Base-by-base conservation (phyloP, 1,140 invertebrate species). In the Eumaeus atala region DNA sequence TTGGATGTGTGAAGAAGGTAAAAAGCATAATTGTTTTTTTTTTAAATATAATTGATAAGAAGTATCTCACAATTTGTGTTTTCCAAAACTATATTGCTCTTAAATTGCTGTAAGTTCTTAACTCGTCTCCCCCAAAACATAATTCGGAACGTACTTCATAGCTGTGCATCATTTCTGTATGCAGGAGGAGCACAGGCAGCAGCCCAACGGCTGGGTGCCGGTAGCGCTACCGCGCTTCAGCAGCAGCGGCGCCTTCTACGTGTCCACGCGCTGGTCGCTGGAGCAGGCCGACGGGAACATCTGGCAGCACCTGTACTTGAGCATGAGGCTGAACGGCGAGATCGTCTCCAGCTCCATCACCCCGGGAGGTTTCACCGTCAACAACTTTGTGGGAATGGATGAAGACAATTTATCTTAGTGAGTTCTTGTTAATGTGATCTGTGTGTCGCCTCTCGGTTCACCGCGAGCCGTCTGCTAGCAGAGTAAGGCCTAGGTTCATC, bases 221-320 rank as follows among this genome's bases (percentile, higher is more conserved):
- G 69, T 87, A 49, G 70, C 77, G 0, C 48, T 87, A 36, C 85
- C 85, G 3, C 65, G 66, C 0, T 88, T 88, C 62, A 84, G 81
- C 35, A 66, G 61, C 0, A 60, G 65, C 10, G 75, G 77, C 16
- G 64, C 70, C 38, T 88, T 76, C 51, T 70, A 67, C 44, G 67
- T 86, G 21, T 87, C 82, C 3, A 78, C 72, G 3, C 69, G 77
- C 1, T 82, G 81, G 71, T 84, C 84, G 2, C 35, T 68, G 9
- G 49, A 58, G 11, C 80, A 82, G 28, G 70, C 70, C 0, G 72
- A 77, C 42, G 74, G 74, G 0, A 69, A 58, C 28, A 73, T 72
- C 38, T 88, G 87, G 87, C 84, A 88, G 51, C 84, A 84, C 59
- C 68, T 90, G 42, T 74, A 74, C 16, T 63, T 89, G 52, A 81